Conservation (phyloP, 1,140 invertebrate genomes). For the Meloidogyne chitwoodi region DNA sequence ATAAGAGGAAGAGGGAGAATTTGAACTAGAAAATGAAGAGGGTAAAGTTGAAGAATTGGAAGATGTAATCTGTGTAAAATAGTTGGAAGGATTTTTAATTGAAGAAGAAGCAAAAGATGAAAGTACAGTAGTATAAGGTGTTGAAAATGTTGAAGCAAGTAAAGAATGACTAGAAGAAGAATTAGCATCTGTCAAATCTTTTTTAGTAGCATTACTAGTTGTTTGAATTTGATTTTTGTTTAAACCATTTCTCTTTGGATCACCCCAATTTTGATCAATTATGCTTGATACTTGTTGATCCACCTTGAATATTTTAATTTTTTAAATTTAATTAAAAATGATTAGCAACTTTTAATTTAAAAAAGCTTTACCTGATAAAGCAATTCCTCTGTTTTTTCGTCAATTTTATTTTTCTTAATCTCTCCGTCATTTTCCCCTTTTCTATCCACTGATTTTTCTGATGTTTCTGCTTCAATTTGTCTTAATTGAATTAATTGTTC, state of each 20-base stretch:
- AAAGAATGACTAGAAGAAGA: too few relatives aligned
- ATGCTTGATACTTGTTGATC: not conserved
- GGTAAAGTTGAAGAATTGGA: too few relatives aligned
- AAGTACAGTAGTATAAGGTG: too few relatives aligned
- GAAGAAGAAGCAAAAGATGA: too few relatives aligned
- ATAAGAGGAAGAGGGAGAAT: too few relatives aligned
- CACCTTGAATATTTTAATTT: not conserved
- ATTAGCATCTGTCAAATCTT: too few relatives aligned
- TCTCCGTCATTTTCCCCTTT: not conserved
- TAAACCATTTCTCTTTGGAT: not conserved
- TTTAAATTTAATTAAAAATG: not conserved
- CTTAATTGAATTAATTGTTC: conserved; percentile 5
- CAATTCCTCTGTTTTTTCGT: not conserved
- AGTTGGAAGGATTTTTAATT: not conserved
- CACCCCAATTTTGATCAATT: not conserved
- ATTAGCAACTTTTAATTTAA: not conserved
- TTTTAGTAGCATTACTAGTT: not conserved
- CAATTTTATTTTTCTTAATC: not conserved
- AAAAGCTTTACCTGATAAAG: not conserved
- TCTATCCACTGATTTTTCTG: not conserved
- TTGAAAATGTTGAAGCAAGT: not conserved
- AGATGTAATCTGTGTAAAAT: too few relatives aligned
- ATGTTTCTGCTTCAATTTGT: conserved; percentile 6
- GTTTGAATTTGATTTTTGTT: not conserved
- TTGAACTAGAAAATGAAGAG: too few relatives aligned